phyloP scores from a whole-genome alignment of 2,113 vertebrate species.

The Tupaia chinensis region DNA sequence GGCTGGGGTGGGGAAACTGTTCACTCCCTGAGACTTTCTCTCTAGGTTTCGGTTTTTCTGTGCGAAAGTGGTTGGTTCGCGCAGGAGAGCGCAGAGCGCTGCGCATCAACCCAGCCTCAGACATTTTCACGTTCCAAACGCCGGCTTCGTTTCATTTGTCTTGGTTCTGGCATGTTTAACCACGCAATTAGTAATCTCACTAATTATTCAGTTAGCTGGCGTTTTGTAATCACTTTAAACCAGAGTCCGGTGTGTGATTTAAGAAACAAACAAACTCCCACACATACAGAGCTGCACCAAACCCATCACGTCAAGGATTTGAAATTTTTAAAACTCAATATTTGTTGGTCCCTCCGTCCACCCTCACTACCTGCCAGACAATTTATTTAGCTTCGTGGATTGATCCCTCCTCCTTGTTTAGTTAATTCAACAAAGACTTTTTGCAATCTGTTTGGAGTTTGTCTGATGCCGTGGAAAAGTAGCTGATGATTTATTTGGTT shows the following conservation, averaged over 20 bases:
- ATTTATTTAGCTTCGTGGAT: conserved; percentile 86
- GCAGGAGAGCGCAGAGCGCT: conserved; percentile 31
- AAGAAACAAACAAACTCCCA: conserved; percentile 72
- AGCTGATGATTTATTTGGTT: conserved; percentile 95
- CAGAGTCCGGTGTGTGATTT: conserved; percentile 63
- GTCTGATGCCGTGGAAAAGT: conserved; percentile 93
- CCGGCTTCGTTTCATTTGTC: conserved; percentile 77
- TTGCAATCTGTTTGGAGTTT: conserved; percentile 92
- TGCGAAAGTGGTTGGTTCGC: conserved; percentile 48
- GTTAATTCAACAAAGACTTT: conserved; percentile 92
- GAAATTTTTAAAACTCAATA: conserved; percentile 70
- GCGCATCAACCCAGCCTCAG: conserved; percentile 48
- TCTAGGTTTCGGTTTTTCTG: conserved; percentile 68
- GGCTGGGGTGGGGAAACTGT: not conserved
- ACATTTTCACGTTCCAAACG: conserved; percentile 68
- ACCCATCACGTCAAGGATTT: conserved; percentile 70
- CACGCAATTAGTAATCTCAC: conserved; percentile 76
- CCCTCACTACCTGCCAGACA: conserved; percentile 82
- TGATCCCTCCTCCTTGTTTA: conserved; percentile 89
- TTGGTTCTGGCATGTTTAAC: conserved; percentile 78
- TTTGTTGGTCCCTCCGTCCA: conserved; percentile 79
- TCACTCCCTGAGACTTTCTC: conserved; percentile 60
- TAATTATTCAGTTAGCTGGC: conserved; percentile 77
- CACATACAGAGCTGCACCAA: conserved; percentile 53
- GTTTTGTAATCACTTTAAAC: conserved; percentile 75